A percentile compares a stretch with the other conserved stretches of the same genome.
Evolutionary conservation across 2,797 vertebrate species (phyloP).

Genomic region (Mastacembelus armatus): DNA sequence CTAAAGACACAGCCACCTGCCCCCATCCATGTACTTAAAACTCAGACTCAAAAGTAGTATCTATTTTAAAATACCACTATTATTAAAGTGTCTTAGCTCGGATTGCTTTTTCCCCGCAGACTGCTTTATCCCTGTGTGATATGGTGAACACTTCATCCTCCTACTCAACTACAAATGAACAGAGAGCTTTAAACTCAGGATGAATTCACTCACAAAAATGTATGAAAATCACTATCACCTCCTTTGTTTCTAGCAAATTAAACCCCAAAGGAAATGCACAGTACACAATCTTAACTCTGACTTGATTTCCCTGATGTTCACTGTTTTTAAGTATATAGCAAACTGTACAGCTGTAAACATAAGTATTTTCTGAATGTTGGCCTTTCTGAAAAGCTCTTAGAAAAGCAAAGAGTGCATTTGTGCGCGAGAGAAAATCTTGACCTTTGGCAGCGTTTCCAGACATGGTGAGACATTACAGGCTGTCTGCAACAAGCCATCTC

Average conservation of each 20-base stretch:
- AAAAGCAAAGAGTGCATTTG: constrained; percentile 6
- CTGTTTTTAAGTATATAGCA: neutral
- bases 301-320: constrained; percentile 20
- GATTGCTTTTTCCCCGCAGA: constrained; percentile 43
- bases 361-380: constrained; percentile 10
- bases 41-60: neutral
- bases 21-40: constrained; percentile 15
- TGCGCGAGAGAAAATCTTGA: constrained; percentile 24
- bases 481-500: constrained; percentile 45
- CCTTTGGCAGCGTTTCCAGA: constrained; percentile 38
- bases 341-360: constrained; percentile 15
- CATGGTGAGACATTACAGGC: constrained; percentile 1
- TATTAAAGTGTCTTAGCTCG: constrained; percentile 42
- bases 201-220: constrained; percentile 35
- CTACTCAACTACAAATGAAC: constrained; percentile 54
- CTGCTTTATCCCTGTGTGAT: constrained; percentile 47
- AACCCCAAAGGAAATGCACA: constrained; percentile 6
- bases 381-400: constrained; percentile 38
- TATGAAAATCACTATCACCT: constrained; percentile 26
- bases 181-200: constrained; percentile 24
- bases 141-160: constrained; percentile 53
- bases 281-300: neutral
- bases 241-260: constrained; percentile 22
- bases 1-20: constrained; percentile 5
- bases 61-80: constrained; percentile 25